A percentile compares a stretch with the other conserved stretches of the same genome.
Evolutionary conservation across 2,888 invertebrate genomes (phyloP).

Genomic region (Penaeus monodon): DNA sequence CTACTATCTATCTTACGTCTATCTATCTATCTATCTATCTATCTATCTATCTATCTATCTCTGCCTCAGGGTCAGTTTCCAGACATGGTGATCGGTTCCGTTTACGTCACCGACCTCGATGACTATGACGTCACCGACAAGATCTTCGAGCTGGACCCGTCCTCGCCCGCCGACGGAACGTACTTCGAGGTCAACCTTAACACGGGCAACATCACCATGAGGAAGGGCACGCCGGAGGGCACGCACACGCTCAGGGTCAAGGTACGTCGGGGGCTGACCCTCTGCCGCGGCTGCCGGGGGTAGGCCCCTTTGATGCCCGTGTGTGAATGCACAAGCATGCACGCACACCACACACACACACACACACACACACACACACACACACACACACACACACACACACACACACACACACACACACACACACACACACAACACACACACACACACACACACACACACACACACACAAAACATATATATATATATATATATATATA

Average conservation of each 20-base stretch:
- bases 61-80: constrained; percentile 72
- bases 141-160: constrained; percentile 74
- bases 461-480: no score
- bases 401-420: no score
- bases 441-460: no score
- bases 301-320: no score
- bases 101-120: constrained; percentile 93
- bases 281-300: no score
- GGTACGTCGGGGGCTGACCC: constrained; percentile 20
- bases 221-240: constrained; percentile 76
- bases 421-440: no score
- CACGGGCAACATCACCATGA: constrained; percentile 90
- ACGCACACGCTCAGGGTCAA: constrained; percentile 53
- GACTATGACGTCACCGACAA: constrained; percentile 98
- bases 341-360: no score
- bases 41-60: not conserved
- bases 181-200: constrained; percentile 80
- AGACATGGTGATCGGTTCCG: constrained; percentile 78
- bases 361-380: no score
- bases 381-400: no score
- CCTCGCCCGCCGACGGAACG: constrained; percentile 76
- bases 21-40: not conserved
- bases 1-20: not conserved
- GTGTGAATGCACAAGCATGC: no score
- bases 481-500: no score